Evolutionary conservation across 2,797 vertebrate species (phyloP).

Genomic region (Pelodytes ibericus): DNA sequence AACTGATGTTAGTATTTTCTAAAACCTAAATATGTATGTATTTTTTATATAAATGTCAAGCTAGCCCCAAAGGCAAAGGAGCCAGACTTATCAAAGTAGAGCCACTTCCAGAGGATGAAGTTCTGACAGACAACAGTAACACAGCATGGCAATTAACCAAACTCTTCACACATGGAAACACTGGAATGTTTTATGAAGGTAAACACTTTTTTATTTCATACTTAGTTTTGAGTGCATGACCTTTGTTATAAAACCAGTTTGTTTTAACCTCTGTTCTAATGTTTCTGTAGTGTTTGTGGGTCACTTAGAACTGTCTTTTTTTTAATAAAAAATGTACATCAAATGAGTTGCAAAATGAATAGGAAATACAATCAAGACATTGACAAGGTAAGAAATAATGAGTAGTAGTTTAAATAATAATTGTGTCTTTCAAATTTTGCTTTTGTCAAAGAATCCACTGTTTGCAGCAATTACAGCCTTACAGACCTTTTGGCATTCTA

Average conservation of each 20-base stretch:
- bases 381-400: not conserved
- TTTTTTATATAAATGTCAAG: not conserved
- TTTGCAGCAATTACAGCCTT: not conserved
- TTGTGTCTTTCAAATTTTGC: not conserved
- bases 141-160: slow-evolving; percentile 76
- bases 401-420: not conserved
- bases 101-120: slow-evolving; percentile 69
- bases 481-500: not conserved
- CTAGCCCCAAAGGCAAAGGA: slow-evolving; percentile 46
- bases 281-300: too few species aligned
- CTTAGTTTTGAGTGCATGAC: not conserved
- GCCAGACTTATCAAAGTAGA: slow-evolving; percentile 22
- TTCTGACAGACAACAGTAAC: slow-evolving; percentile 77
- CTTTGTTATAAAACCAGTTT: too few species aligned
- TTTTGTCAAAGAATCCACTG: not conserved
- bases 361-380: not conserved
- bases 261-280: not conserved
- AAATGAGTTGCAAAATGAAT: not conserved
- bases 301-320: not conserved
- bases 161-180: slow-evolving; percentile 69
- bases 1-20: too few species aligned
- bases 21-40: not conserved
- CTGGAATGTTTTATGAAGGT: slow-evolving; percentile 86
- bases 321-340: not conserved
- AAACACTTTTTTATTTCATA: slow-evolving; percentile 18